These are phyloP conservation scores for Equus quagga DNA, from an alignment of 2,113 vertebrate species.

Conservation along the genomic window DNA sequence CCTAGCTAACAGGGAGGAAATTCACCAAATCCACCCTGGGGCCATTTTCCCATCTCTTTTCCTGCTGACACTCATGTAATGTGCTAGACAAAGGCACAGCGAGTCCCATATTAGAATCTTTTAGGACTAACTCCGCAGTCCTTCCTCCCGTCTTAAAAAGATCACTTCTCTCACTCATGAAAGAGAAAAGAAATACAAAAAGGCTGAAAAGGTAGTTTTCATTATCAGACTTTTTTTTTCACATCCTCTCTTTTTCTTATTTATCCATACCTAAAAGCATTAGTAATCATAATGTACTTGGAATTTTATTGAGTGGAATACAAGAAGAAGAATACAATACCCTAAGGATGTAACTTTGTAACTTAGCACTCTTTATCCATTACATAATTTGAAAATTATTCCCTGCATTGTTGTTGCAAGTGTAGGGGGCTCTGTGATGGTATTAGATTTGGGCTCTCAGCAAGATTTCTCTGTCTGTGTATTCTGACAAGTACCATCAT, in stretches of 20 bases:
- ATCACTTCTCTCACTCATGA: background rate
- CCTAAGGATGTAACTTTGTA: constrained; percentile 10
- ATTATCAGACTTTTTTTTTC: background rate
- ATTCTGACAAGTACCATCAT: constrained; percentile 63
- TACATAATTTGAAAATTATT: constrained; percentile 61
- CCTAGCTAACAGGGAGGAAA: constrained; percentile 58
- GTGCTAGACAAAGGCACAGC: constrained; percentile 33
- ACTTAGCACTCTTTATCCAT: constrained; percentile 8
- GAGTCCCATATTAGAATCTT: background rate
- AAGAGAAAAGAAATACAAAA: background rate
- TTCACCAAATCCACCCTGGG: constrained; percentile 34
- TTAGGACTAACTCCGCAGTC: constrained; percentile 30
- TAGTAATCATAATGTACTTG: background rate
- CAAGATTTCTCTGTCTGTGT: constrained; percentile 40
- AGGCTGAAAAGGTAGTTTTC: background rate
- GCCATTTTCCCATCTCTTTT: constrained; percentile 29
- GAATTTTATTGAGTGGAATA: background rate
- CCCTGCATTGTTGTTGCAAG: background rate
- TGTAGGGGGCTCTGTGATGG: background rate
- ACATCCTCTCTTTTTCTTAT: background rate
- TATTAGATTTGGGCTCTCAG: constrained; percentile 17
- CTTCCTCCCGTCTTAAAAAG: background rate
- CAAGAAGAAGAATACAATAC: background rate
- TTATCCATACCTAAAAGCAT: background rate
- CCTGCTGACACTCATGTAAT: background rate